Evolutionary conservation across 23 tunicate genomes (phyloP), one percentile per base, ranked within the genome.

Genomic region (Trididemnum miniatum): DNA sequence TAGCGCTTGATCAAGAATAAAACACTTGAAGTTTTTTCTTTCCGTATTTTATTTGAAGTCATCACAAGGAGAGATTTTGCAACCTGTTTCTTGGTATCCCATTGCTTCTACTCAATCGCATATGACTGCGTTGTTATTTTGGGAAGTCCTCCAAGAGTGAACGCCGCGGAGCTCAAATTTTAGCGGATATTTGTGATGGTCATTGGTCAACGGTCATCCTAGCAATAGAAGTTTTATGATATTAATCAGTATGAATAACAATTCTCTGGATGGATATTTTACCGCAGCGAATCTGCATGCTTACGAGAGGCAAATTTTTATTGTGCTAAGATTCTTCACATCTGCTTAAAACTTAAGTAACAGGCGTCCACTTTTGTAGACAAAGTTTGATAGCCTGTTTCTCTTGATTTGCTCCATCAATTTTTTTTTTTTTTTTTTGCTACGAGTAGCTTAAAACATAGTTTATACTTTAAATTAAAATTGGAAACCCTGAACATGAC

Each of bases 31-130:
- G 2, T 4, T 37, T 29, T 81, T 7, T 20, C 32, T 65, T 79
- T 2, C 32, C 20, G 37, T 33, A 57, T 38, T 81, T 33, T 69
- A 69, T 81, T 25, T 81, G 29, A 26, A 59, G 12, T 34, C 80
- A 2, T 20, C 38, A 35, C 26, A 75, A 35, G 26, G 30, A 9
- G 59, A 75, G 25, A 28, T 75, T 35, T 79, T 71, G 4, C 18
- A 35, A 15, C 80, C 80, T 38, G 12, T 75, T 18, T 44, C 59
- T 15, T 75, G 80, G 80, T 75, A 75, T 38, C 80, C 80, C n/a
- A 75, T 59, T 15, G 38, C 36, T 35, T 4, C 59, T 20, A 75
- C 80, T 20, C 80, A 59, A 40, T 26, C 80, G 26, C 38, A 75
- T 75, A 38, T 37, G 38, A 9, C 38, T 31, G 35, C 80, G 5